phyloP scores from a whole-genome alignment of 2,888 invertebrate species.

The Timandra comae region DNA sequence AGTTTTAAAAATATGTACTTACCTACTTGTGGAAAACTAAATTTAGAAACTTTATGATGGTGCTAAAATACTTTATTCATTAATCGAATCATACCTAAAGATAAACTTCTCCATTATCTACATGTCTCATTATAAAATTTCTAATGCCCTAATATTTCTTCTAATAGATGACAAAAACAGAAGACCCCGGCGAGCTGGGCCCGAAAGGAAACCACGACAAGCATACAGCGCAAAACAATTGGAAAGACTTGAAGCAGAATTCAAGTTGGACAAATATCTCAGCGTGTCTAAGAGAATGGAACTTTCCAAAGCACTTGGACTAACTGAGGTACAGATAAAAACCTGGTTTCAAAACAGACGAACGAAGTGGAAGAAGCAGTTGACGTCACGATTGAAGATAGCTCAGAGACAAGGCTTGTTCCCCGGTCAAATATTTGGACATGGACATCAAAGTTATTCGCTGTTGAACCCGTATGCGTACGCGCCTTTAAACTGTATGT shows the following conservation, averaged over 20 bases:
- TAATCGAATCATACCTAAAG: too few relatives aligned
- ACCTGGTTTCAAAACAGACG: conserved; percentile 97
- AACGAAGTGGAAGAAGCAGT: conserved; percentile 98
- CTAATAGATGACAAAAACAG: conserved; percentile 86
- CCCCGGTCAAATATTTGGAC: conserved; percentile 81
- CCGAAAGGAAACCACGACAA: conserved; percentile 96
- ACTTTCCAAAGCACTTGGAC: conserved; percentile 88
- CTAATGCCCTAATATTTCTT: too few relatives aligned
- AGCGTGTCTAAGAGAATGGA: conserved; percentile 97
- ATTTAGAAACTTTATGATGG: conserved; percentile 10
- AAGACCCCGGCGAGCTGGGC: conserved; percentile 89
- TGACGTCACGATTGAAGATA: conserved; percentile 92
- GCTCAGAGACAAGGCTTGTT: conserved; percentile 91
- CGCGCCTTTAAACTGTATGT: conserved; percentile 78
- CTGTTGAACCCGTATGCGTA: conserved; percentile 79
- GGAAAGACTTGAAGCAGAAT: conserved; percentile 93
- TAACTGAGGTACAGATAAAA: conserved; percentile 97
- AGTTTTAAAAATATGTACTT: too few relatives aligned
- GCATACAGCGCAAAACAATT: conserved; percentile 97
- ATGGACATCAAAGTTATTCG: conserved; percentile 78
- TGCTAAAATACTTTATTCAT: too few relatives aligned
- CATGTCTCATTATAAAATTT: too few relatives aligned
- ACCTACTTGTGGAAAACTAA: too few relatives aligned
- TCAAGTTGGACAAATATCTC: conserved; percentile 96
- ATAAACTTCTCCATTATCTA: too few relatives aligned